These are phyloP conservation scores for Galeopsomyia nigrocyanea DNA, from an alignment of 2,888 invertebrate genomes.

Conservation along the genomic window DNA sequence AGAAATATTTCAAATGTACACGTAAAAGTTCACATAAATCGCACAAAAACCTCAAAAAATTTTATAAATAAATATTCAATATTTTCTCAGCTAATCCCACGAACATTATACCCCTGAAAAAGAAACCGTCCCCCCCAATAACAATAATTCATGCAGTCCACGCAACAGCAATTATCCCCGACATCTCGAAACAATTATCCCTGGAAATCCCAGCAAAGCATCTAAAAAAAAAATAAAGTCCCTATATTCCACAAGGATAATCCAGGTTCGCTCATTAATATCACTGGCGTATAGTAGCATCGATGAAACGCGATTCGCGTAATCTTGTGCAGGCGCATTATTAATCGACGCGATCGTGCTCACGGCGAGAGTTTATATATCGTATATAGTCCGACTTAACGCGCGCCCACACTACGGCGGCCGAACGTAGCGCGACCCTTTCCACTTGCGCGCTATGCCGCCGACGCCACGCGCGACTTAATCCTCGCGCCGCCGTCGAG, in stretches of 20 bases:
- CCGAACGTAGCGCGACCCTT: conserved; percentile 26
- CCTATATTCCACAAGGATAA: not conserved
- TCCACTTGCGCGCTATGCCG: too few species aligned
- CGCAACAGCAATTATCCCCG: not conserved
- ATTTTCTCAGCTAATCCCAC: too few species aligned
- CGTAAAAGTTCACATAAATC: too few species aligned
- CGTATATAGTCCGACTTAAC: conserved; percentile 18
- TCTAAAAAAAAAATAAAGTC: not conserved
- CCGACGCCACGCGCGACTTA: conserved; percentile 5
- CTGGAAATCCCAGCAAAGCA: not conserved
- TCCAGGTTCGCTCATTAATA: conserved; percentile 16
- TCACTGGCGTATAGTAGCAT: not conserved
- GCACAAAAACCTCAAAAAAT: too few species aligned
- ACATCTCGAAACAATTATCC: not conserved
- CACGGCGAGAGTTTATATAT: too few species aligned
- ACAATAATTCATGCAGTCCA: not conserved
- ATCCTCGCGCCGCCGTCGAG: conserved; percentile 3
- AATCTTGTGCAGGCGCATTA: not conserved
- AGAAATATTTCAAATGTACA: too few species aligned
- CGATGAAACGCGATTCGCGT: conserved; percentile 15
- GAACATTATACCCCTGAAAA: too few species aligned
- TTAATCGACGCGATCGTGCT: conserved; percentile 3
- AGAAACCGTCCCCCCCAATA: too few species aligned
- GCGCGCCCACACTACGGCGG: conserved; percentile 12
- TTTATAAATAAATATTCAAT: too few species aligned